phyloP scores from a whole-genome alignment of 2,888 invertebrate species.

The Tortrix viridana region DNA sequence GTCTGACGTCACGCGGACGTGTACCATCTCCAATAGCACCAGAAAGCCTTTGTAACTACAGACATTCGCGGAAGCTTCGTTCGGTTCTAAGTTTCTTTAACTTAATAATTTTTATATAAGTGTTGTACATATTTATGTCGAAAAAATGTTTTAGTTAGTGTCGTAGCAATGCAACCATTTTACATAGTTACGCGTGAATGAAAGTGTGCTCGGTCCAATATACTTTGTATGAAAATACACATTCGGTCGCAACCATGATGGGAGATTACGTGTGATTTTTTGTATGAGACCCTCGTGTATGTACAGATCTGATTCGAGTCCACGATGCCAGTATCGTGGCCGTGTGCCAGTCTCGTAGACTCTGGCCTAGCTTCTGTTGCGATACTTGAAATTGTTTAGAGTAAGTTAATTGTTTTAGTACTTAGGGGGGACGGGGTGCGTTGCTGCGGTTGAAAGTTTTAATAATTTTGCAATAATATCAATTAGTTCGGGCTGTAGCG shows the following conservation, averaged over 20 bases:
- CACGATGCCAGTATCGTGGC: constrained; percentile 14
- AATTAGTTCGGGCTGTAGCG: constrained; percentile 32
- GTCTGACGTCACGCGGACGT: constrained; percentile 8
- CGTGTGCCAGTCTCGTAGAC: constrained; percentile 24
- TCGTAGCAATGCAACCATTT: constrained; percentile 33
- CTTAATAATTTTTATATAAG: constrained; percentile 45
- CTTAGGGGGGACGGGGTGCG: constrained; percentile 68
- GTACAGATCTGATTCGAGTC: constrained; percentile 41
- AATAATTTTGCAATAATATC: constrained; percentile 37
- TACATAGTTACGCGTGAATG: constrained; percentile 28
- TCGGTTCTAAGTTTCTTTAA: constrained; percentile 48
- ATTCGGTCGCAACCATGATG: constrained; percentile 24
- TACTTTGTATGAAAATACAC: constrained; percentile 33
- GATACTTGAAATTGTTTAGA: constrained; percentile 48
- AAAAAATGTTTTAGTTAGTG: constrained; percentile 33
- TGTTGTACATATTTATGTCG: constrained; percentile 44
- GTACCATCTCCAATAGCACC: constrained; percentile 9
- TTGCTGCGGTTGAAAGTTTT: constrained; percentile 52
- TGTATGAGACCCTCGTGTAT: constrained; percentile 34
- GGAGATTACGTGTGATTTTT: constrained; percentile 44
- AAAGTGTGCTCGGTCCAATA: constrained; percentile 41
- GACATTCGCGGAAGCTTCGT: constrained; percentile 33
- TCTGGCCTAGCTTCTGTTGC: constrained; percentile 55
- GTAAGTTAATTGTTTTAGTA: constrained; percentile 66
- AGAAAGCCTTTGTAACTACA: constrained; percentile 4